Base-by-base conservation (phyloP, 1,140 invertebrate genomes). In the Halictus rubicundus region DNA sequence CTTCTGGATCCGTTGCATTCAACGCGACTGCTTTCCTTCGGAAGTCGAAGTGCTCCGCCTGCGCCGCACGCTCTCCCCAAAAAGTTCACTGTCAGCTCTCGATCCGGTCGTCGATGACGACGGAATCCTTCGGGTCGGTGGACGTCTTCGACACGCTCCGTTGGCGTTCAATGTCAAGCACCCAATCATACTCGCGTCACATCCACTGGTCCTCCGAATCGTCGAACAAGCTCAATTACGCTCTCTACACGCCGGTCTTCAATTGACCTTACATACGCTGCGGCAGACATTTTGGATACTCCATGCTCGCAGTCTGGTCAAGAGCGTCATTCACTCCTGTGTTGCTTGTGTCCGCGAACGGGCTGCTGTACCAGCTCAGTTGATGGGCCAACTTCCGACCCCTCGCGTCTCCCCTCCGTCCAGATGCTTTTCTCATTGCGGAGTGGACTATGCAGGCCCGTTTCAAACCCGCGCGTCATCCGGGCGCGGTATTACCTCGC, bases 371-470 rank as follows among this genome's bases (percentile, higher is more conserved):
- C 68, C 78, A 3, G 60, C 54, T 21, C 87, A 87, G 61, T 61
- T 89, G 5, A 92, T 92, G 92, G 90, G 85, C 1, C 68, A 92
- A 59, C 74, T 93, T 68, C 93, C 92, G 1, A 7, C 57, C 6
- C 19, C 68, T 23, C 54, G 92, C 39, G 75, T 89, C 0, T 88
- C 69, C 1, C 82, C 82, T 6, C 79, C 2, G 60, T 1, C 32
- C 32, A 32, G 80, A 16, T 88, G 90, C 1, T 94, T 94, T 82
- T 82, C 76, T 27, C 76, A 90, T n/a, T 83, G 79, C 7, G 93
- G 91, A 0, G 85, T 93, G 0, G 93, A 94, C 82, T 93, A 87
- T 74, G 91, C 89, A 0, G 93, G 93, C 3, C 90, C 90, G 10
- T 85, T 93, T 21, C 19, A 52, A n/a, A 68, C 92, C 0, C 90